Base-by-base conservation (phyloP, 1,140 invertebrate species). In the Prorops nasuta region DNA sequence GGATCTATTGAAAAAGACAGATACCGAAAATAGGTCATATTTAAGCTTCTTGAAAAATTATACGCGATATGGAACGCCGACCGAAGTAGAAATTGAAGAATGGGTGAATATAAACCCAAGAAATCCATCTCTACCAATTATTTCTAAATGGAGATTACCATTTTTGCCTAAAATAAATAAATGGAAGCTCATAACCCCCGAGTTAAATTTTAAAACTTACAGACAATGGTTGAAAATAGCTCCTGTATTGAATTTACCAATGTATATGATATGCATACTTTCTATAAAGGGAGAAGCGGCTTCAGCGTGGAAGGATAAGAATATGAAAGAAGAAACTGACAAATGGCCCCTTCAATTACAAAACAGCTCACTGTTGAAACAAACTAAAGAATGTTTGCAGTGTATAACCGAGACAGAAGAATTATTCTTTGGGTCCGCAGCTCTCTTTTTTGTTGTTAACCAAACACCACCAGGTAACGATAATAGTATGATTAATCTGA, bases 171-270 rank as follows among this genome's bases (percentile, higher is more conserved):
- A 64, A 51, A 31, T 61, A 15, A 61, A 68, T n/a, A 49, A 63
- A 8, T 74, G 55, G 63, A 66, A 56, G n/a, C 45, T 72, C 17
- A 66, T 76, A 49, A 66, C 62, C 37, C 63, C 70, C 15, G 78
- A 79, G 51, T 60, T 79, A 19, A 77, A 74, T 57, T 64, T 79
- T 18, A 66, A 58, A 32, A 78, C 72, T 1, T 79, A 78, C 22
- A 43, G 71, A 21, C 69, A 72, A 39, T 79, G 78, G 78, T 56
- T 77, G 21, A 46, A 60, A 14, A 69, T 78, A 10, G 66, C 70
- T 12, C 58, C 64, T n/a, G 38, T 64, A 8, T 49, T 79, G 6
- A 64, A 66, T 24, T 56, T 79, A 8, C 57, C 75, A 20, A 65
- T 58, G 18, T 57, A 77, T 36, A 58, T 68, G n/a, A 64, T 79